Conservation (phyloP, 37 sponge, comb jelly and placozoan genomes). For the Agelas oroides region DNA sequence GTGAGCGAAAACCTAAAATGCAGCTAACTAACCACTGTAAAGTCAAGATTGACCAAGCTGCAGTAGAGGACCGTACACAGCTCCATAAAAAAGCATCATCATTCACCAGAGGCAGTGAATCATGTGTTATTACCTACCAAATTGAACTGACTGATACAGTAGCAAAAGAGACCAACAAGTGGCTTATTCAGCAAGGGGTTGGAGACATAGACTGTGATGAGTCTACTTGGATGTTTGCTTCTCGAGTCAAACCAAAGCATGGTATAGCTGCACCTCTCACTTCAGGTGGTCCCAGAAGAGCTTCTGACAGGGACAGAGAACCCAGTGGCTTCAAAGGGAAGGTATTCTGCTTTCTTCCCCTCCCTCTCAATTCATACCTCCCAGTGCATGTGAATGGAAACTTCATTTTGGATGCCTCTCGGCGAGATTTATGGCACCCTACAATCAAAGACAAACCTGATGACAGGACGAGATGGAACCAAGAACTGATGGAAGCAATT, state of each 20-base stretch:
- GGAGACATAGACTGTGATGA: conserved; percentile 4
- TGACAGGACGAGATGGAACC: conserved; percentile 62
- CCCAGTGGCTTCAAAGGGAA: neutral
- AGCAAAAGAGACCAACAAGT: neutral
- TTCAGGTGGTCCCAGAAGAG: no score
- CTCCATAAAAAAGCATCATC: neutral
- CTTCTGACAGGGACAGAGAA: no score
- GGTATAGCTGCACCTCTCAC: conserved; percentile 13
- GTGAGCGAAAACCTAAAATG: neutral
- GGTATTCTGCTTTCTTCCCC: conserved; percentile 66
- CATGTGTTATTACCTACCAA: neutral
- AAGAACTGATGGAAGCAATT: conserved; percentile 50
- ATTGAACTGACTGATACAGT: conserved; percentile 2
- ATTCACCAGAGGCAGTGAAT: neutral
- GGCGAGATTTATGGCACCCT: conserved; percentile 38
- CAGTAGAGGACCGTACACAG: neutral
- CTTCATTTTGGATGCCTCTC: conserved; percentile 21
- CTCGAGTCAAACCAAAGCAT: conserved; percentile 12
- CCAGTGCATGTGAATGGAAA: conserved; percentile 63
- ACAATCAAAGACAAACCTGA: neutral
- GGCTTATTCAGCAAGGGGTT: conserved; percentile 36
- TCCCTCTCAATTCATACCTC: conserved; percentile 32
- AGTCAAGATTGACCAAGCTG: neutral
- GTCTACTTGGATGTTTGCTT: neutral
- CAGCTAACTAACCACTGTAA: conserved; percentile 8